Base-by-base conservation (phyloP, 2,797 vertebrate species). In the Myotis vivesi region DNA sequence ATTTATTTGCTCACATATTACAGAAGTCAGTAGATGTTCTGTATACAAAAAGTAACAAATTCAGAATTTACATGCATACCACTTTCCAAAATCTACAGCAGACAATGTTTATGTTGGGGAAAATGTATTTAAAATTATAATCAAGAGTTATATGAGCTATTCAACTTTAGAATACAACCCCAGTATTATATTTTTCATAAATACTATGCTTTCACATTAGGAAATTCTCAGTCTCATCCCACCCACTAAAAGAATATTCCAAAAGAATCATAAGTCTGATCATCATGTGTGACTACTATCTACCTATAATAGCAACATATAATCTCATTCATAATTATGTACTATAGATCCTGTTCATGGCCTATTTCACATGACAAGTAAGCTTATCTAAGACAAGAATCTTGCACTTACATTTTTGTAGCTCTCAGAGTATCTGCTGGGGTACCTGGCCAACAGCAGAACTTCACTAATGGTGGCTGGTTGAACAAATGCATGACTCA, bases 31-130 rank as follows among this genome's bases (percentile, higher is more conserved):
- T 87, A 84, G 81, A n/a, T n/a, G 7, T 66, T 64, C 68, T 73
- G 51, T 8, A 68, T 38, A 69, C 33, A 20, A 49, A 92, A 76
- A 95, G 15, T 73, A 72, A 91, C 11, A 95, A 88, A 91, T 81
- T 20, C 64, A 77, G 33, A 95, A 87, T 82, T 76, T 69, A 33
- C 38, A 72, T 62, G 28, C 84, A 59, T 79, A 30, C 1, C 16
- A 91, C 28, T 53, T 75, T 72, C 57, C 38, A 75, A 96, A 96
- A 86, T 68, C 59, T 72, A 91, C 2, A 89, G 41, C 30, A 93
- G n/a, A 69, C 20, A 73, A 2, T 87, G 16, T 8, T 11, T 83
- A 41, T 59, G 30, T 57, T 76, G 20, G n/a, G 57, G 12, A 91
- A 86, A 72, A 89, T 9, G 41, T 30, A 75, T 38, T 72, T 93